Percentiles rank a stretch among this genome's conserved stretches.
Evolutionary conservation across 2,888 invertebrate species (phyloP).

Genomic region (Tryphoninae sp.): DNA sequence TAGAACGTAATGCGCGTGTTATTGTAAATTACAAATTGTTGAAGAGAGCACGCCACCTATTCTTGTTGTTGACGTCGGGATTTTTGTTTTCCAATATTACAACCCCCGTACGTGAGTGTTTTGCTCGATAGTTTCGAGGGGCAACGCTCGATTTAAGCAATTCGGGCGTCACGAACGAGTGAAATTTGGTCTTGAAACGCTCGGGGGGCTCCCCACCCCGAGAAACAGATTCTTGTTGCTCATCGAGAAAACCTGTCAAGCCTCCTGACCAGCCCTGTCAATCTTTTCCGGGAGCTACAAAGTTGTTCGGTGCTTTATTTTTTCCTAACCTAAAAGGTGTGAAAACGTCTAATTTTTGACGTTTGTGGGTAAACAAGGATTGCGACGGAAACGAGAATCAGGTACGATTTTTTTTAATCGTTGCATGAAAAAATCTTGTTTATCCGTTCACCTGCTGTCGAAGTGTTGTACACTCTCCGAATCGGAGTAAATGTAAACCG

Average conservation of each 20-base stretch:
- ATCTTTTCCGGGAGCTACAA: not conserved
- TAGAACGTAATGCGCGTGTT: not conserved
- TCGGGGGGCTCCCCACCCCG: not conserved
- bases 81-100: no score
- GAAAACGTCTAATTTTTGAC: constrained; percentile 44
- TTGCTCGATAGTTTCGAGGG: constrained; percentile 17
- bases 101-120: not conserved
- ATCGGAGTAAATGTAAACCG: not conserved
- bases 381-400: constrained; percentile 4
- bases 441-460: not conserved
- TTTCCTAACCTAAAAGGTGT: constrained; percentile 53
- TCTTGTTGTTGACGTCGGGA: not conserved
- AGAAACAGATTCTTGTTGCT: not conserved
- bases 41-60: not conserved
- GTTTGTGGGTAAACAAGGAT: constrained; percentile 36
- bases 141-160: not conserved
- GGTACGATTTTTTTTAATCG: not conserved
- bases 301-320: constrained; percentile 17
- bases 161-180: constrained; percentile 15
- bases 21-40: not conserved
- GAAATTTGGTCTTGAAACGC: not conserved
- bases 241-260: not conserved
- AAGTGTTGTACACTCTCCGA: not conserved
- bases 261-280: not conserved
- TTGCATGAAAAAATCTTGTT: not conserved